Percentiles rank a stretch among this genome's conserved stretches.
These are phyloP conservation scores for Semicossyphus pulcher DNA, from an alignment of 2,113 vertebrate species.

Conservation along the genomic window DNA sequence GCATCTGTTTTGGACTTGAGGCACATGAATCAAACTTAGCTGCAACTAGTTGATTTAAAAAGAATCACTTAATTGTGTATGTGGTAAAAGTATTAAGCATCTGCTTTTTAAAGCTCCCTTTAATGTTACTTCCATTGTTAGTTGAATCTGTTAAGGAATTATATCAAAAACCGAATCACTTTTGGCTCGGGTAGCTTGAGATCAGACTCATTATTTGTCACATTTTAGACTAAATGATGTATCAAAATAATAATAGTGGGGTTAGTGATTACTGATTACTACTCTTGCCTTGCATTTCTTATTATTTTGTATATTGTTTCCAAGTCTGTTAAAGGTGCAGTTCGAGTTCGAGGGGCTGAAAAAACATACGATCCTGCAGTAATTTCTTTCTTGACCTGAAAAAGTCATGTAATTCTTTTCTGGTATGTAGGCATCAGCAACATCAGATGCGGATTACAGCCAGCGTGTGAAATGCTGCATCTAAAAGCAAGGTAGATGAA, in stretches of 20 bases:
- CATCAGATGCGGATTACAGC: slow-evolving; percentile 19
- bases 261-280: slow-evolving; percentile 1
- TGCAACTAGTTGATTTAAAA: no score
- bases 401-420: slow-evolving; percentile 29
- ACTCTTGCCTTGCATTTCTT: background rate
- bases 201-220: slow-evolving; percentile 8
- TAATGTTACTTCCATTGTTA: no score
- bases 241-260: background rate
- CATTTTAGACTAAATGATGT: background rate
- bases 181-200: slow-evolving; percentile 2
- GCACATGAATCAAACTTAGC: no score
- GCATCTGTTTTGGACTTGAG: no score
- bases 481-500: slow-evolving; percentile 40
- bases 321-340: background rate
- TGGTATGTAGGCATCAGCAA: slow-evolving; percentile 36
- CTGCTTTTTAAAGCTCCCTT: background rate
- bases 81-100: no score
- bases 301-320: background rate
- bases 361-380: slow-evolving; percentile 1
- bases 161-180: no score
- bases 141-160: no score
- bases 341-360: background rate
- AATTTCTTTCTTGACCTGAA: slow-evolving; percentile 24
- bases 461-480: slow-evolving; percentile 25
- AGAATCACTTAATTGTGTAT: no score